These are phyloP conservation scores for Frankliniella intonsa DNA, from an alignment of 2,888 invertebrate genomes.

Conservation along the genomic window DNA sequence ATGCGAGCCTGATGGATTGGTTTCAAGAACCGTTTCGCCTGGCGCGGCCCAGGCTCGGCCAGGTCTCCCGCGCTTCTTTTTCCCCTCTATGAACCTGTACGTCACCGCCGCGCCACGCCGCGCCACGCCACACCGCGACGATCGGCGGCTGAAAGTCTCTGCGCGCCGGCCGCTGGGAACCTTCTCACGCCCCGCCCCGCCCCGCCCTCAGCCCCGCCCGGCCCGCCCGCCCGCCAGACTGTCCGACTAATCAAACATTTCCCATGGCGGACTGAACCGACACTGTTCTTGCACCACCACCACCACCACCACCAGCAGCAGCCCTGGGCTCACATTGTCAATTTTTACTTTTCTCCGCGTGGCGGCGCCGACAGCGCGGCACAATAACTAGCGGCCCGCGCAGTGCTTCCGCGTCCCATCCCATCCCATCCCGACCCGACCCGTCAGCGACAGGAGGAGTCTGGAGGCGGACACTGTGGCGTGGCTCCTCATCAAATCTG, in stretches of 20 bases:
- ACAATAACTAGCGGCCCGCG: too few species aligned
- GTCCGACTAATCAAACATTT: slow-evolving; percentile 21
- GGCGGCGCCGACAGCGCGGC: neutral
- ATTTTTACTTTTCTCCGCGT: neutral
- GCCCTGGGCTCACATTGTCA: neutral
- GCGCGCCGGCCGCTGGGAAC: neutral
- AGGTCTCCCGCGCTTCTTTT: neutral
- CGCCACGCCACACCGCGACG: neutral
- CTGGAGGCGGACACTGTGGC: too few species aligned
- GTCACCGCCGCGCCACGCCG: neutral
- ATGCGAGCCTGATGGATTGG: slow-evolving; percentile 12
- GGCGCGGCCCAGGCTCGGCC: too few species aligned
- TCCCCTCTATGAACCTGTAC: slow-evolving; percentile 7
- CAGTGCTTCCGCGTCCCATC: too few species aligned
- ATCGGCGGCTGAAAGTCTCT: neutral
- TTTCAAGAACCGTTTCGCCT: neutral
- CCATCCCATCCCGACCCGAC: too few species aligned
- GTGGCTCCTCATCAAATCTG: neutral
- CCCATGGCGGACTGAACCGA: slow-evolving; percentile 5
- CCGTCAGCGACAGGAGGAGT: too few species aligned
- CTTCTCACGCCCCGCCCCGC: neutral
- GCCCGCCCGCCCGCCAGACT: neutral
- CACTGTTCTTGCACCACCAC: neutral
- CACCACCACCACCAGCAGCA: neutral
- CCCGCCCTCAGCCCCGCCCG: neutral